These are phyloP conservation scores for Proterorhinus semilunaris DNA, from an alignment of 2,113 vertebrate species.

Conservation along the genomic window DNA sequence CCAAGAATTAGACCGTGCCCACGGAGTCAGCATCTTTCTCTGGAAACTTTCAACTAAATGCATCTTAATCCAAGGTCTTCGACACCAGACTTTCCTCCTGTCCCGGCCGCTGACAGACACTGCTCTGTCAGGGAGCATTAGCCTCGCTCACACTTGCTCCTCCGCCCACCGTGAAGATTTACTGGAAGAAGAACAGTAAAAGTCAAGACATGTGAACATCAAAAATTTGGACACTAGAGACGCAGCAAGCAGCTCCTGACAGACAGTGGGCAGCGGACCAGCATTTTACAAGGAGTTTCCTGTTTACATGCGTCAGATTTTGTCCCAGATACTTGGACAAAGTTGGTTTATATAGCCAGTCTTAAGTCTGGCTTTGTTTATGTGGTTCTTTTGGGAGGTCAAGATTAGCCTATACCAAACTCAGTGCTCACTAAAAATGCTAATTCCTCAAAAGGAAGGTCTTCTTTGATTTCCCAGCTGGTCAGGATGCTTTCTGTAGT, in stretches of 20 bases:
- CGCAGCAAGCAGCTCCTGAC: constrained; percentile 44
- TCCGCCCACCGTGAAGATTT: constrained; percentile 9
- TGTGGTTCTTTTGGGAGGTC: background rate
- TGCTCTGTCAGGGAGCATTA: constrained; percentile 55
- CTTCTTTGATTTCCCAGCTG: background rate
- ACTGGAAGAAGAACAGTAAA: background rate
- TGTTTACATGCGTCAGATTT: constrained; percentile 58
- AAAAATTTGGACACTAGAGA: constrained; percentile 55
- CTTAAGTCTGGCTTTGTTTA: constrained; percentile 2
- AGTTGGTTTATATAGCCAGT: constrained; percentile 6
- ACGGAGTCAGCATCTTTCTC: constrained; percentile 47
- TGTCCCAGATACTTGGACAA: constrained; percentile 33
- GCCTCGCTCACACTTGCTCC: constrained; percentile 43
- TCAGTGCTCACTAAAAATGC: background rate
- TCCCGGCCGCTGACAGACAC: constrained; percentile 57
- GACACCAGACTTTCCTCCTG: constrained; percentile 49
- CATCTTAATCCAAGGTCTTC: constrained; percentile 44
- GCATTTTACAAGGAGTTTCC: constrained; percentile 62
- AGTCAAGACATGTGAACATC: constrained; percentile 36
- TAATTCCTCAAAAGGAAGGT: background rate
- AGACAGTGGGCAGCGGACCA: constrained; percentile 41
- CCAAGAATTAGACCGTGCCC: constrained; percentile 20
- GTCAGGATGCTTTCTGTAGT: too few relatives aligned
- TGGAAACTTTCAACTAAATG: constrained; percentile 45
- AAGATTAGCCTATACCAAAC: background rate